Evolutionary conservation across 2,888 invertebrate species (phyloP).

Genomic region (Bimastos eiseni): DNA sequence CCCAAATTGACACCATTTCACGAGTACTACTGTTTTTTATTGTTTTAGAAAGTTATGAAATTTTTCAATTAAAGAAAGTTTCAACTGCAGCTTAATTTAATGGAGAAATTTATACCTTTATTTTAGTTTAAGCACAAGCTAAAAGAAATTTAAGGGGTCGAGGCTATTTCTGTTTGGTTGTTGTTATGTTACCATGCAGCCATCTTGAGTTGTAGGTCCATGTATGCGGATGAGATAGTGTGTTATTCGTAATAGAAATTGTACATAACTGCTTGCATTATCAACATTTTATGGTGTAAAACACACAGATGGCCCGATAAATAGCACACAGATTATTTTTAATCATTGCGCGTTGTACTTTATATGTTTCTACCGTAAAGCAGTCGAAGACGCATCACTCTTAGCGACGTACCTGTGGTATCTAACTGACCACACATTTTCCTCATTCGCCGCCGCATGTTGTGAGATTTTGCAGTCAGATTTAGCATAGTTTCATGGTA

Average conservation of each 20-base stretch:
- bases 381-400: neutral
- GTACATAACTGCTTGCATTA: neutral
- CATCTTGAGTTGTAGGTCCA: neutral
- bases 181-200: conserved; percentile 24
- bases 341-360: neutral
- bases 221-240: neutral
- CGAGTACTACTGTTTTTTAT: too few relatives aligned
- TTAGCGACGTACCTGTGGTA: neutral
- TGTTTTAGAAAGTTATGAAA: too few relatives aligned
- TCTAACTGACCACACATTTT: neutral
- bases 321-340: neutral
- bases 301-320: neutral
- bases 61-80: neutral
- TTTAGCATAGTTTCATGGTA: neutral
- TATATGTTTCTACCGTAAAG: neutral
- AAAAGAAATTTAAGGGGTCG: neutral
- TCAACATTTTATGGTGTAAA: neutral
- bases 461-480: neutral
- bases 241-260: neutral
- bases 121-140: neutral
- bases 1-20: too few relatives aligned
- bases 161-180: conserved; percentile 15
- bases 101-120: neutral
- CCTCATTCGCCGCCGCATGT: neutral
- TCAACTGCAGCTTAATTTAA: neutral